phyloP scores from a whole-genome alignment of 2,888 invertebrate species.

The Pandemis heparana region DNA sequence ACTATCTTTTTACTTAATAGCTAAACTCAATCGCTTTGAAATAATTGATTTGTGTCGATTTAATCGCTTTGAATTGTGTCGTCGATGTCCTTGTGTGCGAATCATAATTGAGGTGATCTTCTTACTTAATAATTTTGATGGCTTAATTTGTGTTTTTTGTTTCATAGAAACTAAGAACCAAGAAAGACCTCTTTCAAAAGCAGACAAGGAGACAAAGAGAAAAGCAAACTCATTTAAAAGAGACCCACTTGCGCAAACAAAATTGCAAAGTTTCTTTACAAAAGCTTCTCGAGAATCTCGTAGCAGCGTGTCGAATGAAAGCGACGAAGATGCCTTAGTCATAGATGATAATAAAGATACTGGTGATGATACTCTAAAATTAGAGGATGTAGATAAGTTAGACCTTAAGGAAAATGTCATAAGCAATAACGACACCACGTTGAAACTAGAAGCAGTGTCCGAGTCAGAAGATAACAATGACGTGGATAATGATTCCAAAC shows the following conservation, averaged over 20 bases:
- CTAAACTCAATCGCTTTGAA: too few relatives aligned
- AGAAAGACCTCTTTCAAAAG: conserved; percentile 68
- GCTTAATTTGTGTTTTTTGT: conserved; percentile 47
- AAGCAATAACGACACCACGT: conserved; percentile 45
- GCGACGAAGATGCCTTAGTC: conserved; percentile 66
- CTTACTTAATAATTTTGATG: conserved; percentile 6
- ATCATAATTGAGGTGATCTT: neutral
- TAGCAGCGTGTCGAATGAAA: conserved; percentile 57
- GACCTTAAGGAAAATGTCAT: neutral
- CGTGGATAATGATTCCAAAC: conserved; percentile 26
- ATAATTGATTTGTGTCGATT: too few relatives aligned
- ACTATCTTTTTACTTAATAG: too few relatives aligned
- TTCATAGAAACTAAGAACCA: conserved; percentile 57
- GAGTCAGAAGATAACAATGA: conserved; percentile 43
- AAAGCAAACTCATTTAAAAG: conserved; percentile 80
- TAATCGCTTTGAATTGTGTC: too few relatives aligned
- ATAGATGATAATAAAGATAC: conserved; percentile 63
- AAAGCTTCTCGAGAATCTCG: conserved; percentile 63
- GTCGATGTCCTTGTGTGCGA: too few relatives aligned
- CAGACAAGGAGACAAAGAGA: conserved; percentile 76
- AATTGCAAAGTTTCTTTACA: conserved; percentile 74
- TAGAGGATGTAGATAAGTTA: conserved; percentile 50
- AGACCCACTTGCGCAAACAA: conserved; percentile 80
- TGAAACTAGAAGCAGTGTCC: conserved; percentile 45
- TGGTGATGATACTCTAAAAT: conserved; percentile 55